These are phyloP conservation scores for Pangasianodon gigas DNA, from an alignment of 2,113 vertebrate genomes.

Conservation along the genomic window DNA sequence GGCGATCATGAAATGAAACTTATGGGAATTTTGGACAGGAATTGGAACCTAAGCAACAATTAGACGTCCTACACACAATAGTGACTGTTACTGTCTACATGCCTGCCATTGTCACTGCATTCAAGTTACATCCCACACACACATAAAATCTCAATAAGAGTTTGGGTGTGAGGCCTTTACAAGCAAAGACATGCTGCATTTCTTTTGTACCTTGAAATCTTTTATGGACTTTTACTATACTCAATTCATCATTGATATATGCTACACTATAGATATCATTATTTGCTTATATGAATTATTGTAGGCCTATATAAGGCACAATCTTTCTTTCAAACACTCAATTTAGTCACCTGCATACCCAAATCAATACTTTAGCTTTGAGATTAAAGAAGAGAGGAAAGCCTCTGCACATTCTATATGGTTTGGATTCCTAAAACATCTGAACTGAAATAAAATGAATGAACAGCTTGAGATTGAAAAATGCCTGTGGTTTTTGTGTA, in stretches of 20 bases:
- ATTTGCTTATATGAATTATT: not conserved
- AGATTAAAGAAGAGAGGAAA: not conserved
- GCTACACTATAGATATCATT: not conserved
- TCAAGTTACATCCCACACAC: not conserved
- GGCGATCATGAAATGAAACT: not conserved
- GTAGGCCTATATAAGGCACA: not conserved
- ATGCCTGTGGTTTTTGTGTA: not conserved
- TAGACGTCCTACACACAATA: not conserved
- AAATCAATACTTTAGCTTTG: not conserved
- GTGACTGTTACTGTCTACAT: not conserved
- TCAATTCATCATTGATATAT: not conserved
- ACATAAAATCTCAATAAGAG: not conserved
- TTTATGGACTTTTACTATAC: not conserved
- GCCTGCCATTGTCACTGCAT: not conserved
- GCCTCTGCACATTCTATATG: not conserved
- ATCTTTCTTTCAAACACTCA: not conserved
- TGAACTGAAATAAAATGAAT: not conserved
- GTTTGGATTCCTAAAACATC: not conserved
- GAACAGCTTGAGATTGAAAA: not conserved
- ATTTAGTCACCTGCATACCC: not conserved
- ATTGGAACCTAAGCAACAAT: conserved; percentile 11
- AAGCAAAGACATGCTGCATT: not conserved
- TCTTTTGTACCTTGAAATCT: not conserved
- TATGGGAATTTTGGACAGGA: not conserved
- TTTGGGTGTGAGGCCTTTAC: not conserved